Conservation (phyloP, 2,797 vertebrate genomes). For the Malacoraja senta region DNA sequence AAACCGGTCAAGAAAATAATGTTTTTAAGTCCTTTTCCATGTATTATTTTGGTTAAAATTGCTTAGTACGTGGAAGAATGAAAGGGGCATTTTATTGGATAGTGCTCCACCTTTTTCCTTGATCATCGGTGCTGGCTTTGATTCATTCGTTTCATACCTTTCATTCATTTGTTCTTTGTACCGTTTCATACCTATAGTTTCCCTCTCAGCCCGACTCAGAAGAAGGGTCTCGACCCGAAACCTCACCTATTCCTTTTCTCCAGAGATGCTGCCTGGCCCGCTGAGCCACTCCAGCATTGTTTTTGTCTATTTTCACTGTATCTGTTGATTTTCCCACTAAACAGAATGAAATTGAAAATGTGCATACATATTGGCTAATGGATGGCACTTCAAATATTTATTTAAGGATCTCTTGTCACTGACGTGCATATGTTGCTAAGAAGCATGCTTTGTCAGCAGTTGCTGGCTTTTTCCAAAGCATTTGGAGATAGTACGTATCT, state of each 20-base stretch:
- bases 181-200: no score
- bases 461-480: background rate
- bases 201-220: no score
- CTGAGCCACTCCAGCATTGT: no score
- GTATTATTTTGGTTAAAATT: background rate
- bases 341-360: background rate
- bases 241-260: no score
- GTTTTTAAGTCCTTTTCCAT: background rate
- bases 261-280: no score
- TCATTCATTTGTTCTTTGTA: no score
- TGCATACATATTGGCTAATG: background rate
- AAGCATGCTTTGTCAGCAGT: conserved; percentile 4
- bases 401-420: background rate
- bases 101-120: background rate
- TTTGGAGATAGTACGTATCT: background rate
- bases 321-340: background rate
- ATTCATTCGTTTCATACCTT: no score
- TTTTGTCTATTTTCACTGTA: background rate
- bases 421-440: background rate
- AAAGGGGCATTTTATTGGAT: background rate
- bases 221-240: no score
- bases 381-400: background rate
- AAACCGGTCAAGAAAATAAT: background rate
- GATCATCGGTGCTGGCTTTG: no score
- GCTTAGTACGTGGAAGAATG: background rate